Percentiles rank a stretch among this genome's conserved stretches.
Evolutionary conservation across 2,797 vertebrate species (phyloP).

Genomic region (Pachyuromys duprasi): DNA sequence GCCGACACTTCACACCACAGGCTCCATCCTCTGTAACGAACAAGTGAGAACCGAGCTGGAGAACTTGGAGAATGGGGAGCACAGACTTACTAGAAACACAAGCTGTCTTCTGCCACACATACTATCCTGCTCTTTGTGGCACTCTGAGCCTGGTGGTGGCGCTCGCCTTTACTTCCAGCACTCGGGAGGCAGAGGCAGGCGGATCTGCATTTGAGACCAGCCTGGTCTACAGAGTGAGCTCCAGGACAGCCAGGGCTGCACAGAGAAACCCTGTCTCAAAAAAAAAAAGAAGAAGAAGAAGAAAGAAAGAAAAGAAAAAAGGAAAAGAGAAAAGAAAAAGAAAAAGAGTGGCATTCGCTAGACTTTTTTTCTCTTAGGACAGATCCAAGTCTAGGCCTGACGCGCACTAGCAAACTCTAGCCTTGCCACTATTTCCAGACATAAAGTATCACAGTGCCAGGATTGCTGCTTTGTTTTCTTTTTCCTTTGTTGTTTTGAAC

Average conservation of each 20-base stretch:
- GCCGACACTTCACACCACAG: slow-evolving; percentile 66
- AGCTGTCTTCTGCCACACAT: not conserved
- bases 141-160: not conserved
- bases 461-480: not conserved
- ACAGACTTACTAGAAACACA: not conserved
- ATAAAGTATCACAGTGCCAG: not conserved
- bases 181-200: not conserved
- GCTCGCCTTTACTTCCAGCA: not conserved
- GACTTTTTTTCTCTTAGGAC: not conserved
- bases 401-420: not conserved
- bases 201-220: not conserved
- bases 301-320: not conserved
- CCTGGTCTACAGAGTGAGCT: not conserved
- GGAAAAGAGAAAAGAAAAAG: not conserved
- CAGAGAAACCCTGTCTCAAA: not conserved
- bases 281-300: no score
- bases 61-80: slow-evolving; percentile 30
- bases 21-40: slow-evolving; percentile 72
- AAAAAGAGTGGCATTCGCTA: not conserved
- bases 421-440: no score
- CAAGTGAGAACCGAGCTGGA: slow-evolving; percentile 44
- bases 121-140: not conserved
- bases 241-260: not conserved
- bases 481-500: not conserved
- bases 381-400: not conserved